phyloP scores from a whole-genome alignment of 2,797 vertebrate genomes.

The Okamejei kenojei region DNA sequence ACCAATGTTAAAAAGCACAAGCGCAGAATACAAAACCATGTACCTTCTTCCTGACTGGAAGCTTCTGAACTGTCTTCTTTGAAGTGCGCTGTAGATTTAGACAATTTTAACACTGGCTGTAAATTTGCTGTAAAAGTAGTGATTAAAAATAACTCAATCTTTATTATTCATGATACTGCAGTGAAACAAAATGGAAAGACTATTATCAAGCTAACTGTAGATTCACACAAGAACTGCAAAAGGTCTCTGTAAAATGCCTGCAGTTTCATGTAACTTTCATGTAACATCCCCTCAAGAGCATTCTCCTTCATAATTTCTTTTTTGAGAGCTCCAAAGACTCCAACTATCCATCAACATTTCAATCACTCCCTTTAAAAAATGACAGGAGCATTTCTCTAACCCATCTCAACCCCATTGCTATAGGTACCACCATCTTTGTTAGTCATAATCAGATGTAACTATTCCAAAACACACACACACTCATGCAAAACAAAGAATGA shows the following conservation, averaged over 20 bases:
- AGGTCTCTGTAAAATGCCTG: neutral
- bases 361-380: neutral
- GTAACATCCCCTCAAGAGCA: neutral
- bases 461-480: neutral
- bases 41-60: slow-evolving; percentile 93
- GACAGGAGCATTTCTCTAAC: neutral
- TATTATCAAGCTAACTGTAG: neutral
- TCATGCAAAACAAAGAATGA: too few relatives aligned
- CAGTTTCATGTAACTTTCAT: neutral
- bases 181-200: neutral
- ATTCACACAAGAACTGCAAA: neutral
- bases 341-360: too few relatives aligned
- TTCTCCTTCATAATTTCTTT: neutral
- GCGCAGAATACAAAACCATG: slow-evolving; percentile 35
- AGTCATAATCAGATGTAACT: neutral
- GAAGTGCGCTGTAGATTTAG: slow-evolving; percentile 65
- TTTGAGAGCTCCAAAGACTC: neutral
- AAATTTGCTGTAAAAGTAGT: slow-evolving; percentile 66
- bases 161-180: neutral
- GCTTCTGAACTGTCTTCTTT: slow-evolving; percentile 82
- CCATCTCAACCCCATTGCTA: neutral
- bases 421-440: neutral
- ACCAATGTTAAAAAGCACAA: neutral
- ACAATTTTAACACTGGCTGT: slow-evolving; percentile 63
- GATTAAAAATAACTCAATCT: neutral